phyloP scores from a whole-genome alignment of 2,888 invertebrate genomes.

The Pristionchus entomophagus region DNA sequence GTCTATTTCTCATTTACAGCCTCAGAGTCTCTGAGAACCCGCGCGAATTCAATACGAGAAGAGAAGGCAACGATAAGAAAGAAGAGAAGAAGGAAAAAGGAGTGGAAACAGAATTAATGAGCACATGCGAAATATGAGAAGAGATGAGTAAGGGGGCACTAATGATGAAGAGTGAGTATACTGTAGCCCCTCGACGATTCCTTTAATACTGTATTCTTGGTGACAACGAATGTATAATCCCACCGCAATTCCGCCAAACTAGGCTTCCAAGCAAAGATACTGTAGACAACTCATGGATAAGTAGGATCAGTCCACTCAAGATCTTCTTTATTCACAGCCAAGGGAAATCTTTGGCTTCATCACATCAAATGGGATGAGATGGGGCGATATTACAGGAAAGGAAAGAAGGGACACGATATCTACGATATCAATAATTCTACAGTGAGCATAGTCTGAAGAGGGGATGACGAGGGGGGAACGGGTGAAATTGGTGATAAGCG shows the following conservation, averaged over 20 bases:
- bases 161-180: not conserved
- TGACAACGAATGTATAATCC: not conserved
- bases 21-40: not conserved
- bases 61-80: not conserved
- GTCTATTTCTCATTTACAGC: not conserved
- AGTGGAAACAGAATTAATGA: not conserved
- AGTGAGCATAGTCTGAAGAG: not conserved
- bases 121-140: not conserved
- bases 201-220: not conserved
- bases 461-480: not conserved
- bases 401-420: not conserved
- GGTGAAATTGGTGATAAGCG: not conserved
- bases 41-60: not conserved
- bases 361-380: not conserved
- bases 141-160: not conserved
- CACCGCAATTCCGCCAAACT: not conserved
- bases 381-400: not conserved
- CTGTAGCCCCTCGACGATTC: no score
- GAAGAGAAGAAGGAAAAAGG: not conserved
- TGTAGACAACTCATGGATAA: not conserved
- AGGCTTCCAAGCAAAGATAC: no score
- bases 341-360: conserved; percentile 12
- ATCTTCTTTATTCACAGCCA: conserved; percentile 11
- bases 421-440: not conserved
- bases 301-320: not conserved